Evolutionary conservation across 2,888 invertebrate species (phyloP), one percentile per base, ranked within the genome.

Genomic region (Celastrina argiolus): DNA sequence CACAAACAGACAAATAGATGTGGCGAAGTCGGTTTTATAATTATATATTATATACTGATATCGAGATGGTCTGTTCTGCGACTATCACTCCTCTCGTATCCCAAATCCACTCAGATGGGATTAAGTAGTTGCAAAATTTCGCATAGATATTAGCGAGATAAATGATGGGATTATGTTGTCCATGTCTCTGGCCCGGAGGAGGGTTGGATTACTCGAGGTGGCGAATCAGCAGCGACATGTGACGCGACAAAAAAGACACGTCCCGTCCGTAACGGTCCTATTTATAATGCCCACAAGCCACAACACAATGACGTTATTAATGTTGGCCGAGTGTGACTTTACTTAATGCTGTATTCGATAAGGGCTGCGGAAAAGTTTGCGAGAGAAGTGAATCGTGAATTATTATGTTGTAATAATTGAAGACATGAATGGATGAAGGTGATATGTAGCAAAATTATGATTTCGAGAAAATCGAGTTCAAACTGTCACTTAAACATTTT

Each of bases 161-260:
- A 26, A 51, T 51, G 22, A 51, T 14, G 51, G 31, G 58, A 58
- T 58, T 31, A 31, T 16, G 31, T 31, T 58, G 31, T 31, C 31
- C n/a, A 31, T 58, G 28, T 28, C 31, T 6, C 58, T 58, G n/a
- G 26, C 14, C 28, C 31, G 16, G 56, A 42, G 28, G 42, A 64
- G 26, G 16, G 56, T 65, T 18, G 56, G 65, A 56, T 56, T 39
- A 51, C 51, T 51, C 22, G 59, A 45, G 14, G 41, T 56, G 59
- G 26, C 39, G 39, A 56, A 16, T 34, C 41, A 31, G 28, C 42
- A 59, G 58, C 59, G 66, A 59, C 66, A 59, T 14, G 59, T 58
- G 59, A 66, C 59, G n/a, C 16, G 59, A 58, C 59, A 66, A 59
- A 66, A 66, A 59, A 59, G 41, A 41, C 66, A 66, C 59, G 66